A percentile compares a stretch with the other conserved stretches of the same genome.
phyloP scores from a whole-genome alignment of 2,113 vertebrate species.

The Eulacestoma nigropectus region DNA sequence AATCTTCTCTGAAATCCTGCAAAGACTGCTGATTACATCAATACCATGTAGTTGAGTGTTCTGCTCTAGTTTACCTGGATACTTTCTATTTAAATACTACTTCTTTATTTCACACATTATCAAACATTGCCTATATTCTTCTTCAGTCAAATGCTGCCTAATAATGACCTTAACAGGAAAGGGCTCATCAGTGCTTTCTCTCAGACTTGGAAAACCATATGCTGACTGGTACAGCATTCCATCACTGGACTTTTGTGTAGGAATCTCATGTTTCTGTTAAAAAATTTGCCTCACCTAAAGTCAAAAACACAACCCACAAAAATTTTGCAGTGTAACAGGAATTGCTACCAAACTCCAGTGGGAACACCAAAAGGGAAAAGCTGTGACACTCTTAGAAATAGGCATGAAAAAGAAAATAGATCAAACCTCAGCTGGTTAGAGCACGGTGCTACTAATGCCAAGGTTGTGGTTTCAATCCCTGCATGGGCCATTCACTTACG shows the following conservation, averaged over 20 bases:
- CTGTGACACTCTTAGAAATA: not conserved
- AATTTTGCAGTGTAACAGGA: not conserved
- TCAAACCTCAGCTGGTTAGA: not conserved
- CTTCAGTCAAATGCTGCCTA: not conserved
- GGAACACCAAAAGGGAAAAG: not conserved
- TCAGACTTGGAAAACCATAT: not conserved
- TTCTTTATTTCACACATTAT: not conserved
- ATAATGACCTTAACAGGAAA: not conserved
- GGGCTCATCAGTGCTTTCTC: not conserved
- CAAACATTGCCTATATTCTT: not conserved
- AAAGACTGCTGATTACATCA: not conserved
- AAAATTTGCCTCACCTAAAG: not conserved
- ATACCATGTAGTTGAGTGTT: not conserved
- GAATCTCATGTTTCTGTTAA: not conserved
- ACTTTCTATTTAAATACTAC: not conserved
- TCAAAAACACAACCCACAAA: not conserved
- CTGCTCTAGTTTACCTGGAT: not conserved
- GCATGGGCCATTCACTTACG: not conserved
- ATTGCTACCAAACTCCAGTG: not conserved
- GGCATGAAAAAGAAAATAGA: not conserved
- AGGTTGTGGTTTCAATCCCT: not conserved
- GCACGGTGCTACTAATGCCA: not conserved
- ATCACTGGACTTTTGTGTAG: not conserved
- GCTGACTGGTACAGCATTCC: not conserved
- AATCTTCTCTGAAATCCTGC: not conserved